Base-by-base conservation (phyloP, 2,888 invertebrate genomes). In the Xanthorhoe designata region DNA sequence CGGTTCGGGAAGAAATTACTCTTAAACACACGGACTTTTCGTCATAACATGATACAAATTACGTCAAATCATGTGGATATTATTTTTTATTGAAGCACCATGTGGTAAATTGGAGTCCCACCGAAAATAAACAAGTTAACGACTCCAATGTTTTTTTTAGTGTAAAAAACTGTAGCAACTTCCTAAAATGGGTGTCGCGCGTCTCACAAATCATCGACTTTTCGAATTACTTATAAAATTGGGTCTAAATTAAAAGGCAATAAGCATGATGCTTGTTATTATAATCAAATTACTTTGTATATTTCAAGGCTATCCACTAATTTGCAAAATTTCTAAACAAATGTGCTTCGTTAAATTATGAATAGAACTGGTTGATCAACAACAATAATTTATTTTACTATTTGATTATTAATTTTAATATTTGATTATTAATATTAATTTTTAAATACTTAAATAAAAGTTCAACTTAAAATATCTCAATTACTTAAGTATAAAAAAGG, bases 81-180 rank as follows among this genome's bases (percentile, higher is more conserved):
- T 85, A 88, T 87, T 90, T 91, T 92, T 91, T 91, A 88, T 74
- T 70, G 83, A 83, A 86, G 80, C 85, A 84, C 85, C 92, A 92
- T 91, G 89, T 91, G 93, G 90, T 92, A 90, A 92, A 92, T 92
- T 92, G 84, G 86, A 84, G 87, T 82, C 86, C 85, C 88, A 87
- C 86, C 85, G 81, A 84, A 89, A 90, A 91, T 88, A 92, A 91
- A 91, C 88, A 90, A 87, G 81, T 75, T 84, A 86, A 90, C 85
- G 83, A 89, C 84, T 81, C 80, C 81, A 83, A 81, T 80, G 79
- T 79, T 78, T 78, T 56, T 74, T 70, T 71, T 66, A 66, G 66
- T 74, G 17, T 64, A 80, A 88, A 91, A 90, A 91, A 87, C 38
- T 68, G 71, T 84, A 84, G 86, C 83, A 82, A 84, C 79, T 78